Conservation (phyloP, 1,140 invertebrate species). For the Matsumurasca onukii region DNA sequence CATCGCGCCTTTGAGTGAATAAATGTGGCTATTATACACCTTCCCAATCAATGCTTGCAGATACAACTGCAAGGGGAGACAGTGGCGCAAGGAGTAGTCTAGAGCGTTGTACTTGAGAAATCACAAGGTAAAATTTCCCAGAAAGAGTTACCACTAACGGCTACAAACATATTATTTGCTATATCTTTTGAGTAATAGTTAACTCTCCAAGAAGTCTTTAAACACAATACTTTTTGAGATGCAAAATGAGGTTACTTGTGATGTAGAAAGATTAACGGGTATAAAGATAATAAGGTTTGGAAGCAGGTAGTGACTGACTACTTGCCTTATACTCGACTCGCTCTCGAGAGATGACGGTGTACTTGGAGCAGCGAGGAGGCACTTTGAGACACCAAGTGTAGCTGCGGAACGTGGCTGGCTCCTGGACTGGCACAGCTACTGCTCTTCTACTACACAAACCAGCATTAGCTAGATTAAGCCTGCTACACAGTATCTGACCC, state of each 20-base stretch:
- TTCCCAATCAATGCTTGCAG: too few species aligned
- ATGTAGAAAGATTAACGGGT: neutral
- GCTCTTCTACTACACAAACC: too few species aligned
- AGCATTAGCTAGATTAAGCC: too few species aligned
- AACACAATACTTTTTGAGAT: neutral
- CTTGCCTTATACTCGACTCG: constrained; percentile 38
- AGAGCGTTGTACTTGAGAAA: too few species aligned
- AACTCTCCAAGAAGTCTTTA: neutral
- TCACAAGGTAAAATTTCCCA: neutral
- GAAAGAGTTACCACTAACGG: neutral
- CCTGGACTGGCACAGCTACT: constrained; percentile 37
- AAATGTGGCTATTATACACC: too few species aligned
- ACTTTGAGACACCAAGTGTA: constrained; percentile 43
- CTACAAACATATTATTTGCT: neutral
- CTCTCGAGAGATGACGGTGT: constrained; percentile 38
- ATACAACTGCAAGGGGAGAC: too few species aligned
- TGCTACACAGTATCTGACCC: too few species aligned
- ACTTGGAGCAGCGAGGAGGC: constrained; percentile 42
- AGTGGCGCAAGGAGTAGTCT: too few species aligned
- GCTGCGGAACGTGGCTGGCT: constrained; percentile 38
- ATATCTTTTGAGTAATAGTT: neutral
- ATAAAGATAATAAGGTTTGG: too few species aligned
- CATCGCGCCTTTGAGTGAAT: too few species aligned
- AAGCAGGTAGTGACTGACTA: too few species aligned
- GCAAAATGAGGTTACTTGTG: neutral